These are phyloP conservation scores for Sus cebifrons DNA, from an alignment of 2,797 vertebrate species.

Conservation along the genomic window DNA sequence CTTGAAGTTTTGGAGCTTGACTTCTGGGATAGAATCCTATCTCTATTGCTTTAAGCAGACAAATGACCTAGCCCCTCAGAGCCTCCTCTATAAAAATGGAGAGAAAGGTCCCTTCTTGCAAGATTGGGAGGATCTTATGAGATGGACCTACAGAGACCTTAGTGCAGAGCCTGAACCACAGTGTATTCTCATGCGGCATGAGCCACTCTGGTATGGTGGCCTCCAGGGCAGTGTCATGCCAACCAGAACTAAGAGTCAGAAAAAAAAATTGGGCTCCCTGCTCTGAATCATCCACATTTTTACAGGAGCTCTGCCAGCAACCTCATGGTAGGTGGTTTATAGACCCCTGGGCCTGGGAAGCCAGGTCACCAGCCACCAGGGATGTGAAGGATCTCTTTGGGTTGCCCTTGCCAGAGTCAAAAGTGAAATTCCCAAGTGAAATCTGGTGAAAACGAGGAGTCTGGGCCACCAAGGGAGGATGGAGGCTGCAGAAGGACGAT, in stretches of 20 bases:
- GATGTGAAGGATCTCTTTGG: background rate
- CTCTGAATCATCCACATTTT: slow-evolving; percentile 40
- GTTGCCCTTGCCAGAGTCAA: background rate
- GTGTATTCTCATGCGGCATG: background rate
- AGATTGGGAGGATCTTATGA: background rate
- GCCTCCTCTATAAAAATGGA: background rate
- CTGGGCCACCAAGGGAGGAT: slow-evolving; percentile 4
- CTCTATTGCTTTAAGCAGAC: background rate
- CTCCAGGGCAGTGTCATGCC: background rate
- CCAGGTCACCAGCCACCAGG: background rate
- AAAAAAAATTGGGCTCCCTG: slow-evolving; percentile 18
- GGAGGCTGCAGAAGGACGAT: background rate
- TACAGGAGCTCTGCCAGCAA: background rate
- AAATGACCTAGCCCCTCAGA: background rate
- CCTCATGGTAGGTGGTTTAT: background rate
- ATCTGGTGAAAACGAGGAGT: slow-evolving; percentile 29
- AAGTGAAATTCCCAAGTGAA: slow-evolving; percentile 11
- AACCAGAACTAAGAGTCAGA: slow-evolving; percentile 40
- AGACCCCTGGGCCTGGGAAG: slow-evolving; percentile 7
- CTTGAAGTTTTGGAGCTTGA: background rate
- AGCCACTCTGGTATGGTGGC: background rate
- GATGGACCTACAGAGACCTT: background rate
- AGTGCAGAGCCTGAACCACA: background rate
- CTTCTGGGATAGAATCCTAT: slow-evolving; percentile 1
- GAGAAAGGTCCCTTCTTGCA: background rate